Base-by-base conservation (phyloP, 2,888 invertebrate genomes). In the Drosophila pseudotalamancana region DNA sequence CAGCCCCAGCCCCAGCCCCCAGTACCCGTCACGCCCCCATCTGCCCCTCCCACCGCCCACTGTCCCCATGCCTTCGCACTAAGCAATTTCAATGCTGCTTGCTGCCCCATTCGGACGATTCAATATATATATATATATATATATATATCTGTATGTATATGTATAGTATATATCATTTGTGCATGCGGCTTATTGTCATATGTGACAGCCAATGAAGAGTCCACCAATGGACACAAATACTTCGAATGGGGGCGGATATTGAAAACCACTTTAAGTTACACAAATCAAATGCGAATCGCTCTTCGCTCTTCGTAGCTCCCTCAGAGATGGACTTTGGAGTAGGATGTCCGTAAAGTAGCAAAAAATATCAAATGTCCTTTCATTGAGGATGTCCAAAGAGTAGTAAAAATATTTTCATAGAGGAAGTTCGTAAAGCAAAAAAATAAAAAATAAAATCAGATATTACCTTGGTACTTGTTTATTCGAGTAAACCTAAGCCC, bases 181-280 rank as follows among this genome's bases (percentile, higher is more conserved):
- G 55, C 61, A 67, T 72, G 51, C 39, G 43, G 19, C 53, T 68
- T 57, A 77, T 77, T 77, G 74, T 77, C 76, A 71, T 55, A 46
- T 53, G 55, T 37, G 56, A 42, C 39, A 73, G 75, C 74, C 82
- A 79, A 79, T 78, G 65, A 75, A 74, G 67, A 63, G 79, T 71
- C 79, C 77, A 40, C 83, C 79, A 85, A 80, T 85, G 43, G 64
- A 63, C 59, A 49, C 40, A 42, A 42, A 42, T 25, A 16, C 40
- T 11, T 16, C 40, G 11, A 42, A 42, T 31, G 55, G 64, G 53
- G 72, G 57, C 69, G 65, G 71, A 63, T 51, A 70, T 70, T 49
- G 49, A 11, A 29, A 61, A 49, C 25, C 46, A 59, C 40, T 53
- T 53, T 37, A 21, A 23, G 31, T 54, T 16, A 11, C 57, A 31